These are phyloP conservation scores for Bimastos eiseni DNA, from an alignment of 2,888 invertebrate species.

Conservation along the genomic window DNA sequence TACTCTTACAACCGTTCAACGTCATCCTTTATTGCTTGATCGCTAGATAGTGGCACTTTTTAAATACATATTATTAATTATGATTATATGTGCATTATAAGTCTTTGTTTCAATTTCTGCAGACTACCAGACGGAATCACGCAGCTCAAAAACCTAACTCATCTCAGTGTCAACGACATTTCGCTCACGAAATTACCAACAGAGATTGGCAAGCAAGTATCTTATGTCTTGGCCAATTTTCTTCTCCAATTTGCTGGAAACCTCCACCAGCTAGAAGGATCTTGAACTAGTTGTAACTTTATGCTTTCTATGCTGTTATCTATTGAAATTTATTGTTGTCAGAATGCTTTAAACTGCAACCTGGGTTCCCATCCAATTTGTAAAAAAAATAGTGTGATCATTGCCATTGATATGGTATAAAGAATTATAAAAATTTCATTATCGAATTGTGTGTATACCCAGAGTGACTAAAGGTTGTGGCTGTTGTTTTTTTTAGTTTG, in stretches of 20 bases:
- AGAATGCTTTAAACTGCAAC: too few species aligned
- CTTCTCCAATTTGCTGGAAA: not conserved
- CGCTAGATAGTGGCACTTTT: too few species aligned
- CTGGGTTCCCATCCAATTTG: too few species aligned
- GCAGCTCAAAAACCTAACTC: conserved; percentile 87
- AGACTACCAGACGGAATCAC: conserved; percentile 93
- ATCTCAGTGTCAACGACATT: conserved; percentile 95
- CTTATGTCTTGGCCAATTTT: conserved; percentile 43
- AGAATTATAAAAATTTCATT: too few species aligned
- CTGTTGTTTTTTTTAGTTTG: conserved; percentile 24
- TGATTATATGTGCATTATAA: conserved; percentile 58
- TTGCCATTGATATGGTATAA: not conserved
- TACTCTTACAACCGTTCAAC: too few species aligned
- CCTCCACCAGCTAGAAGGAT: not conserved
- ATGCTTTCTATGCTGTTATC: not conserved
- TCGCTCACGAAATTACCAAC: conserved; percentile 89
- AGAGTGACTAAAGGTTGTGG: too few species aligned
- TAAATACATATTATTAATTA: too few species aligned
- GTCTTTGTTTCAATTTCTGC: conserved; percentile 36
- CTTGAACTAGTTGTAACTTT: not conserved
- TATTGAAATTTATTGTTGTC: not conserved
- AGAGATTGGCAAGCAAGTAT: conserved; percentile 86
- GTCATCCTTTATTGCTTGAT: too few species aligned
- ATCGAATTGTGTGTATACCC: too few species aligned
- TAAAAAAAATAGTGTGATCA: too few species aligned